Evolutionary conservation across 2,888 invertebrate genomes (phyloP), one percentile per base, ranked within the genome.

Genomic region (Hirtodrosophila alboralis): DNA sequence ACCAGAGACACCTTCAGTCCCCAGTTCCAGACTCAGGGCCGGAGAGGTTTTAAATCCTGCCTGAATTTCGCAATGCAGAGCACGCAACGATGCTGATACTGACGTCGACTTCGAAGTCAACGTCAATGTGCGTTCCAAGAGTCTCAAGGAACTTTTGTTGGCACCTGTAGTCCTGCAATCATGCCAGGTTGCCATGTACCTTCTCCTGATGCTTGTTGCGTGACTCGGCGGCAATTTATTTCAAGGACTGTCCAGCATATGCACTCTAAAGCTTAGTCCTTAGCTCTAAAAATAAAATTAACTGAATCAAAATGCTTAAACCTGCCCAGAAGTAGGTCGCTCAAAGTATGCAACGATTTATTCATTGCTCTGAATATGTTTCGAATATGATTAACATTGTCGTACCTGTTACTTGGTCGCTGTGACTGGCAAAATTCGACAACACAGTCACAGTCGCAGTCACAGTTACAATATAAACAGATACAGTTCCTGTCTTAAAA

Each of bases 261-360:
- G 13, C 13, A 23, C 14, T 13, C 16, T 21, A 10, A 13, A 8
- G 14, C 23, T 27, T 7, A 7, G 23, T 23, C 23, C 23, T 23
- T 23, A 5, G 31, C 23, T 9, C 68, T 59, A 33, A 45, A 67
- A 31, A 27, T 30, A 30, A n/a, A n/a, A 16, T n/a, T 12, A 27
- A 14, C 33, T 38, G 37, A 36, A 37, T 14, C 18, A 2, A 30
- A 12, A 26, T 40, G n/a, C 34, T 21, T 21, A 27, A 37, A 13
- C 44, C 37, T 9, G 6, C 13, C 7, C 27, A 5, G 27, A 80
- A 80, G 10, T 74, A 44, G 81, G 78, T 74, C 81, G 66, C 34
- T 2, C n/a, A 18, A 58, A 56, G 60, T 64, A 49, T 21, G 64
- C 67, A 62, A 47, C 57, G 23, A 12, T 54, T 69, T 48, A 21